Evolutionary conservation across 2,797 vertebrate species (phyloP), one percentile per base, ranked within the genome.

Genomic region (Strix occidentalis): DNA sequence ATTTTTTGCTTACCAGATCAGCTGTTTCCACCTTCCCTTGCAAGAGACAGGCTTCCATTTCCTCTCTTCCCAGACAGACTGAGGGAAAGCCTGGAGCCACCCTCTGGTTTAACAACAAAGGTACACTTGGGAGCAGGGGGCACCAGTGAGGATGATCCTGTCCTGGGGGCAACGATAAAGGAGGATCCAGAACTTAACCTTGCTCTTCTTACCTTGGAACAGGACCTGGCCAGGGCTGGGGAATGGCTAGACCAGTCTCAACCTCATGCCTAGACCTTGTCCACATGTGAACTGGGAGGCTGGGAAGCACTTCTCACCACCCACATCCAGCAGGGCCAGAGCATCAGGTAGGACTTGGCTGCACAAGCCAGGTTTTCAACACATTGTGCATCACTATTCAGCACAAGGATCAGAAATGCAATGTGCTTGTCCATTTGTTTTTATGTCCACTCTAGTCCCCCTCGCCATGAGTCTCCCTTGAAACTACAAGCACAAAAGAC

Each of bases 281-380:
- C 50, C n/a, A 31, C 24, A 6, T 33, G 25, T 1, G 1, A 46
- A 9, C 14, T 0, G 0, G 31, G 39, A 80, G 24, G 51, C 23
- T 70, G 80, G 77, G 60, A 65, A 84, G 65, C 9, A 23, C 15
- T 43, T 76, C 76, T 54, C 69, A 66, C n/a, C 41, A 19, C 45
- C 39, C 2, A 2, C 45, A 45, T 31, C 39, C 41, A n/a, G 18
- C 5, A n/a, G 13, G 16, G 4, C 28, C 57, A 68, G 71, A 66
- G 41, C 41, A 72, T 56, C 28, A 13, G 37, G 56, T 41, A 21
- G 63, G 71, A 65, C 35, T 72, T n/a, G n/a, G n/a, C 45, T 8
- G 2, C 78, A 50, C 18, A 24, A 28, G 37, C 9, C 54, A 50
- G 12, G 61, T 66, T 50, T 50, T 77, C 80, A 43, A 17, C 0